Conservation (phyloP, 2,797 vertebrate genomes). For the Halcyon chelicuti region DNA sequence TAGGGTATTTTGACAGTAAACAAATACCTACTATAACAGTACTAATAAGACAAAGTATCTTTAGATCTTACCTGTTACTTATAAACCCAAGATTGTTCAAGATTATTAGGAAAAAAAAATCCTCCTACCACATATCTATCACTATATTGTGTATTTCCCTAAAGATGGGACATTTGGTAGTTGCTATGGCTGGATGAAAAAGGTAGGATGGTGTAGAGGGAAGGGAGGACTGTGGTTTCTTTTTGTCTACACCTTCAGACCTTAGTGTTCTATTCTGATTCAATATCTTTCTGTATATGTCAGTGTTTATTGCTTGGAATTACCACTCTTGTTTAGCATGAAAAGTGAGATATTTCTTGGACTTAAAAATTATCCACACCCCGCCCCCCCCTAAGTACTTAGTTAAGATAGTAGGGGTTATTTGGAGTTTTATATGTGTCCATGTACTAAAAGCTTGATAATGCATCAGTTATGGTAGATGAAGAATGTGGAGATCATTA, state of each 20-base stretch:
- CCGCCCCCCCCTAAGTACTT: background rate
- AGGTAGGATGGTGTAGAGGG: background rate
- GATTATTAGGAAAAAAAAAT: background rate
- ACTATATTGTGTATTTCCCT: background rate
- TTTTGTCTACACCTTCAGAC: background rate
- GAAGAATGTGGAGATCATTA: background rate
- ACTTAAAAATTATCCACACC: background rate
- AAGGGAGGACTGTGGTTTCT: background rate
- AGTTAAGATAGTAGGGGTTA: background rate
- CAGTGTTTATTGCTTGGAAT: background rate
- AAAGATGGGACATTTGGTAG: background rate
- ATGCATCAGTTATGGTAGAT: background rate
- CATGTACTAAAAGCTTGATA: background rate
- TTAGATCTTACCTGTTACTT: background rate
- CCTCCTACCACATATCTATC: accelerated
- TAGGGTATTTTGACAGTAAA: background rate
- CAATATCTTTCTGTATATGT: background rate
- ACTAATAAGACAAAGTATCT: background rate
- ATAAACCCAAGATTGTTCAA: background rate
- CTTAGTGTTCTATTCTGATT: background rate
- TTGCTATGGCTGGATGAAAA: background rate
- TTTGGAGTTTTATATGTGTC: background rate
- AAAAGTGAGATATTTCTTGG: background rate
- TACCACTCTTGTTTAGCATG: background rate
- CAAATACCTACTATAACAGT: background rate